Evolutionary conservation across 2,888 invertebrate species (phyloP), one percentile per base, ranked within the genome.

Genomic region (Anorthoa munda): DNA sequence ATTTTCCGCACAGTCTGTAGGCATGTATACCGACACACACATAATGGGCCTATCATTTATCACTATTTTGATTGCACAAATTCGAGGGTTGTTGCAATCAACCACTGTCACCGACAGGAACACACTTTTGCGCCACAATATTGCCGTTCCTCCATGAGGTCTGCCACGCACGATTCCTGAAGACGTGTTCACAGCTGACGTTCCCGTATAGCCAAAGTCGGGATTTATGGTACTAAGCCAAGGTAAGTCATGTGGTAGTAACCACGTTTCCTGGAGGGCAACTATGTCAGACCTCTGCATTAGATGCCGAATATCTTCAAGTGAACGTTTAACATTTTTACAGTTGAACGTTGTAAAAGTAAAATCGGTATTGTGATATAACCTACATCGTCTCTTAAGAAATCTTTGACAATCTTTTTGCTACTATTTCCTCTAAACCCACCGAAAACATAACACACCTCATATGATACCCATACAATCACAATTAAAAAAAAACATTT

Each of bases 121-220:
- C 18, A 31, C 18, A 31, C 58, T 58, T 58, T 58, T 58, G 18
- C 58, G 26, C 58, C 58, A 58, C 18, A 58, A 58, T 31, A 58
- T 18, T 18, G 31, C 58, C 18, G 31, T 31, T 31, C 58, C 58
- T 58, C 58, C n/a, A n/a, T n/a, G n/a, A n/a, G n/a, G n/a, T n/a
- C n/a, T n/a, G n/a, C n/a, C n/a, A n/a, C n/a, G n/a, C n/a, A n/a
- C 23, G 3, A 58, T 18, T 31, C 31, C 58, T 0, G 18, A 7
- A 18, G 31, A 18, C 4, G 31, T 31, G 31, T 58, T 31, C 17
- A 58, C 58, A 18, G 58, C 31, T 4, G 58, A 58, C 11, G 26
- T 31, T 26, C 58, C 58, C 7, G 31, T 58, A 18, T 11, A 58
- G 11, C 26, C 58, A 31, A 58, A 17, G 26, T 58, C n/a, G n/a